A percentile compares a stretch with the other conserved stretches of the same genome.
Conservation (phyloP, 2,888 invertebrate species). For the Pseudococcus viburni region DNA sequence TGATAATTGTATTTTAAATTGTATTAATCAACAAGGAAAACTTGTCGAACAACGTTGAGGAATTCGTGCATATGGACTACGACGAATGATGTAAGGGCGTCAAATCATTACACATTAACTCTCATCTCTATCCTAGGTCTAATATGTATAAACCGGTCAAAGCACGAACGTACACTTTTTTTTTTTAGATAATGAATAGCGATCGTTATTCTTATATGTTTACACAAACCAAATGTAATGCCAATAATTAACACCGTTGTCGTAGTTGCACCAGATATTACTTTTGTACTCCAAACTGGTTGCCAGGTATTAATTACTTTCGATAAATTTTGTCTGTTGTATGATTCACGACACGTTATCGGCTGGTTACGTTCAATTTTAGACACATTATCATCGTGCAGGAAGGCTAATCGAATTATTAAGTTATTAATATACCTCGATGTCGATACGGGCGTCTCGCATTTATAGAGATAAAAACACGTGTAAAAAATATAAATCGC, state of each 20-base stretch:
- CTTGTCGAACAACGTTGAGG: conserved; percentile 45
- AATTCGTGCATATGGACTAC: conserved; percentile 17
- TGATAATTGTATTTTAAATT: conserved; percentile 38
- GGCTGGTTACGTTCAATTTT: neutral
- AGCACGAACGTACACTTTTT: neutral
- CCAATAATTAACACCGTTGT: conserved; percentile 38
- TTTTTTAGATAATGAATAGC: conserved; percentile 43
- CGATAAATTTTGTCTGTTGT: conserved; percentile 38
- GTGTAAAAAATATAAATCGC: conserved; percentile 16
- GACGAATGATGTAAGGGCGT: conserved; percentile 43
- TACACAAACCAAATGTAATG: conserved; percentile 49
- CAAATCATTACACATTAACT: conserved; percentile 46
- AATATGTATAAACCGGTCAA: conserved; percentile 45
- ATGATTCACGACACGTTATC: conserved; percentile 11
- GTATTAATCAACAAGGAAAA: conserved; percentile 52
- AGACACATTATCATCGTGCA: neutral
- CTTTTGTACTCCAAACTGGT: conserved; percentile 29
- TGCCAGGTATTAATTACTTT: conserved; percentile 48
- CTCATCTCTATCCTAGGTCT: conserved; percentile 25
- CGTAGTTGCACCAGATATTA: conserved; percentile 8
- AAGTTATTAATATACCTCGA: conserved; percentile 24
- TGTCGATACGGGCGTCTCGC: neutral
- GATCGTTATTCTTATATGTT: conserved; percentile 10
- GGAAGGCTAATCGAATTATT: conserved; percentile 42
- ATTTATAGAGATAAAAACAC: neutral